A percentile compares a stretch with the other conserved stretches of the same genome.
These are phyloP conservation scores for Cephalopholis sonnerati DNA, from an alignment of 2,113 vertebrate species.

Conservation along the genomic window DNA sequence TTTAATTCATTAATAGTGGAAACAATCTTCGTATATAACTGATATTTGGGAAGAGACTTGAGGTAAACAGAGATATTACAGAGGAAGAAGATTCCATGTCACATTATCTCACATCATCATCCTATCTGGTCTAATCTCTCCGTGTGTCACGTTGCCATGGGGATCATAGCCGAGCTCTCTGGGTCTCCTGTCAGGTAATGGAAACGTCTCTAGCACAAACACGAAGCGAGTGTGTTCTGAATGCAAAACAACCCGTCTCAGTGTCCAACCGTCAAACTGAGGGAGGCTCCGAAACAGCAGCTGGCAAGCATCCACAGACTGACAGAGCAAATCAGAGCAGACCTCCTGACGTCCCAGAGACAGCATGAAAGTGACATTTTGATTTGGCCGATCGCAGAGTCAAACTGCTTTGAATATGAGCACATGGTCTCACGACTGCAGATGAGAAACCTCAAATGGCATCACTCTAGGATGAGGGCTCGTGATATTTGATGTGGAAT, in stretches of 20 bases:
- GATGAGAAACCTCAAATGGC: slow-evolving; percentile 26
- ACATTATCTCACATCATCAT: slow-evolving; percentile 54
- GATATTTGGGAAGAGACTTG: not conserved
- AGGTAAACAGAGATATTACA: slow-evolving; percentile 1
- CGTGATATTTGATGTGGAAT: not conserved
- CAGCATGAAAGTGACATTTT: slow-evolving; percentile 55
- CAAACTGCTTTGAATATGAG: slow-evolving; percentile 34
- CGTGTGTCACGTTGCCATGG: slow-evolving; percentile 56
- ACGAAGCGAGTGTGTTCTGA: slow-evolving; percentile 56
- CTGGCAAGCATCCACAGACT: slow-evolving; percentile 51
- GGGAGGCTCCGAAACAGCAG: slow-evolving; percentile 26
- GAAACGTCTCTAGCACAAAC: slow-evolving; percentile 64
- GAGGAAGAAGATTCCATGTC: slow-evolving; percentile 30
- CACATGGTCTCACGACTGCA: not conserved
- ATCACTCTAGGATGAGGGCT: slow-evolving; percentile 5
- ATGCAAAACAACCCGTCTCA: slow-evolving; percentile 56
- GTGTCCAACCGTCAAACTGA: slow-evolving; percentile 47
- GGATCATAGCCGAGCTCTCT: slow-evolving; percentile 45
- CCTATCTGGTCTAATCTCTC: slow-evolving; percentile 47
- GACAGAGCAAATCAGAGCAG: slow-evolving; percentile 54
- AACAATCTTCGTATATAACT: not conserved
- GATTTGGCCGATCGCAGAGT: slow-evolving; percentile 45
- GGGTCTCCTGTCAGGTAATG: slow-evolving; percentile 71
- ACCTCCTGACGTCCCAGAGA: slow-evolving; percentile 50
- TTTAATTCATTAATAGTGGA: slow-evolving; percentile 10